phyloP scores from a whole-genome alignment of 2,888 invertebrate species.

The Oligia strigilis region DNA sequence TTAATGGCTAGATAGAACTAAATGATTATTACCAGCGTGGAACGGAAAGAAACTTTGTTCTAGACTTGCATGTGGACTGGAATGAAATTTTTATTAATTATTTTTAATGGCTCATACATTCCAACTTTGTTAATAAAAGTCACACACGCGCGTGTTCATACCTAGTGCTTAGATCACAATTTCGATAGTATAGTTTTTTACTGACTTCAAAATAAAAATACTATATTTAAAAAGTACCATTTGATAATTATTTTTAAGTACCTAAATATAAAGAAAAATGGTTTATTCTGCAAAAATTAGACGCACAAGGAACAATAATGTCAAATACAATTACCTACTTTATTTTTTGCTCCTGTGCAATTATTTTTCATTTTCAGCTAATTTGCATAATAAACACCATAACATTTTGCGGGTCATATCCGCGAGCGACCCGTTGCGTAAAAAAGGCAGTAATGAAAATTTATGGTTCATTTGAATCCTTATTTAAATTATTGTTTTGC shows the following conservation, averaged over 20 bases:
- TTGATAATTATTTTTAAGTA: too few relatives aligned
- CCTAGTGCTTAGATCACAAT: not conserved
- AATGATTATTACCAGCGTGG: not conserved
- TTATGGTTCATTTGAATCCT: constrained; percentile 36
- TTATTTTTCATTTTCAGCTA: constrained; percentile 3
- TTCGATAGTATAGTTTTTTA: not conserved
- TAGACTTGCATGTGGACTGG: constrained; percentile 1
- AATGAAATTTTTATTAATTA: not conserved
- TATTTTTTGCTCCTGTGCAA: not conserved
- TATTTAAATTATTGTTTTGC: constrained; percentile 21
- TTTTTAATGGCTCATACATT: constrained; percentile 1
- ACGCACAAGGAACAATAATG: not conserved
- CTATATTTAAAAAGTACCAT: too few relatives aligned
- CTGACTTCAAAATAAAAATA: not conserved
- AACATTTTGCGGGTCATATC: constrained; percentile 10
- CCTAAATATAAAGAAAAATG: too few relatives aligned
- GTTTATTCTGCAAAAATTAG: not conserved
- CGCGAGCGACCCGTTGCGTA: not conserved
- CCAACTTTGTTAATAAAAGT: constrained; percentile 10
- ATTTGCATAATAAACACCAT: constrained; percentile 15
- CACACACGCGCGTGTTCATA: not conserved
- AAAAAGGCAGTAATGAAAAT: constrained; percentile 34
- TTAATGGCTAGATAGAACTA: constrained; percentile 4
- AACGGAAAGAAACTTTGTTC: not conserved
- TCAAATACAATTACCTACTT: not conserved